These are phyloP conservation scores for Drosophila sordidapex DNA, from an alignment of 2,888 invertebrate genomes.

Conservation along the genomic window DNA sequence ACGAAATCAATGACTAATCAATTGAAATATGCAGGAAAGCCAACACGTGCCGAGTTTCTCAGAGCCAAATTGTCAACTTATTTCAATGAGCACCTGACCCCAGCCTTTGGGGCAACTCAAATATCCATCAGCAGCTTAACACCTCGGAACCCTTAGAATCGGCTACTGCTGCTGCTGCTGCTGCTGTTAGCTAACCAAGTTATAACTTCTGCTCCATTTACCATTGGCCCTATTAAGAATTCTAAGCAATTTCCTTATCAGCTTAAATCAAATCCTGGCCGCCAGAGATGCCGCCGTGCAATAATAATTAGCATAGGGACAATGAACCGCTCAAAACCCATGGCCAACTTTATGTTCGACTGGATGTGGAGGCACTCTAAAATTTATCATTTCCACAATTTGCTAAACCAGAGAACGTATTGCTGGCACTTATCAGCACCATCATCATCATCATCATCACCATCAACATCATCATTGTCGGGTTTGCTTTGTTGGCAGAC, in stretches of 20 bases:
- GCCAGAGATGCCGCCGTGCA: slow-evolving; percentile 57
- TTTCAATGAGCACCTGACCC: slow-evolving; percentile 52
- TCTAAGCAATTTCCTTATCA: slow-evolving; percentile 79
- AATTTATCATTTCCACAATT: slow-evolving; percentile 65
- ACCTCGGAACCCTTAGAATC: slow-evolving; percentile 40
- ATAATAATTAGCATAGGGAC: slow-evolving; percentile 75
- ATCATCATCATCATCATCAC: slow-evolving; percentile 8
- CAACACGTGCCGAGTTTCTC: slow-evolving; percentile 35
- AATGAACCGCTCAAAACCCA: slow-evolving; percentile 31
- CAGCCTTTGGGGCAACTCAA: slow-evolving; percentile 21
- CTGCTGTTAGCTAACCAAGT: slow-evolving; percentile 13
- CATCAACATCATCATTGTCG: slow-evolving; percentile 12
- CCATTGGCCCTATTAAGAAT: slow-evolving; percentile 61
- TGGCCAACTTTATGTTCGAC: slow-evolving; percentile 4
- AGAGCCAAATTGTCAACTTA: slow-evolving; percentile 53
- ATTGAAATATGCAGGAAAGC: slow-evolving; percentile 48
- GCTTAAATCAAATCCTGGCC: slow-evolving; percentile 72
- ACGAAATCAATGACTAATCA: slow-evolving; percentile 51
- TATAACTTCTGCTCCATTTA: slow-evolving; percentile 73
- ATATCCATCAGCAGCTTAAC: slow-evolving; percentile 72
- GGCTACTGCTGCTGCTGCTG: neutral
- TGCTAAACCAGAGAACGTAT: slow-evolving; percentile 54
- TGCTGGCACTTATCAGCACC: slow-evolving; percentile 46
- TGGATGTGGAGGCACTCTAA: slow-evolving; percentile 29
- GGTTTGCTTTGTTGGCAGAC: slow-evolving; percentile 40